Base-by-base conservation (phyloP, 1,140 invertebrate genomes). In the Linepithema humile region DNA sequence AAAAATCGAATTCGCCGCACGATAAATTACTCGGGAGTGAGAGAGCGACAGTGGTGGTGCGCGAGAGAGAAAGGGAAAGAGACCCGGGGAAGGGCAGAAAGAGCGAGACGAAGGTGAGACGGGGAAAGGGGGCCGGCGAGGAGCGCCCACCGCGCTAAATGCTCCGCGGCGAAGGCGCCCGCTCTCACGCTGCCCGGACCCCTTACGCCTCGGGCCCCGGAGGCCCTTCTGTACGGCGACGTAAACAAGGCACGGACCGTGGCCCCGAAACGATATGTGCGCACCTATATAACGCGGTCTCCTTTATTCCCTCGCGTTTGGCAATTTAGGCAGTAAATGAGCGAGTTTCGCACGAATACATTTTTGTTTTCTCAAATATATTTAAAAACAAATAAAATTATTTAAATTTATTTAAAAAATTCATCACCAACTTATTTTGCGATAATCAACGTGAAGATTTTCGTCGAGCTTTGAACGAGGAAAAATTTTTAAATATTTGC, bases 141-240 rank as follows among this genome's bases (percentile, higher is more conserved):
- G 85, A 88, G 91, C 90, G 91, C 88, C 90, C 90, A 91, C 85
- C 88, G 93, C 90, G 93, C 91, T 91, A 93, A 93, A 93, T 92
- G 93, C 91, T 90, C 88, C 88, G 59, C 82, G 88, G 83, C 67
- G 87, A 84, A 91, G 91, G 88, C 90, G 91, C 91, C 88, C 91
- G 92, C 89, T 93, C 92, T 93, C 92, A 93, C 92, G 92, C 89
- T 93, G 89, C 88, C 85, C 78, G 86, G 73, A 60, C 86, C 85
- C 77, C 70, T 64, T 82, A 57, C 69, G 85, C 85, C 75, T 84
- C 88, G 72, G 88, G 69, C 91, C 88, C 87, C 89, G 55, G 26
- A 50, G 83, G 70, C 83, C 87, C 85, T 85, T 88, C 70, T 85
- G 86, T 86, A 83, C 59, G 83, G 85, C 91, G 92, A 94, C 93